Evolutionary conservation across 2,113 vertebrate genomes (phyloP).

Genomic region (Hippocampus zosterae): DNA sequence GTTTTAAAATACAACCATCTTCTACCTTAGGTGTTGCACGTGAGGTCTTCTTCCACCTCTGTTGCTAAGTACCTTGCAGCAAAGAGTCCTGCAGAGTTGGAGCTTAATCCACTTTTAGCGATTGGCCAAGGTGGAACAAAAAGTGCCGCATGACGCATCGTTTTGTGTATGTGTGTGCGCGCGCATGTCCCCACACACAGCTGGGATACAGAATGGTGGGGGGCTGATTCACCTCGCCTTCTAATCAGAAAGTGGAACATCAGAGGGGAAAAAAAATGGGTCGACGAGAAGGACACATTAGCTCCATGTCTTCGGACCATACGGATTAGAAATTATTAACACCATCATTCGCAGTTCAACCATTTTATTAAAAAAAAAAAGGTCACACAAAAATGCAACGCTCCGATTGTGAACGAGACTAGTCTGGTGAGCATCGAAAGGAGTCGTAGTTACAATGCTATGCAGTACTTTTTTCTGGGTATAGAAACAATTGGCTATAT

Average conservation of each 20-base stretch:
- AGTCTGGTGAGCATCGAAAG: too few relatives aligned
- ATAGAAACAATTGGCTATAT: too few relatives aligned
- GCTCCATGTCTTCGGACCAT: neutral
- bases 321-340: neutral
- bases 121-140: slow-evolving; percentile 1
- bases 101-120: slow-evolving; percentile 4
- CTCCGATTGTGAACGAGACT: too few relatives aligned
- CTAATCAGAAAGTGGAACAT: slow-evolving; percentile 1
- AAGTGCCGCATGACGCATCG: slow-evolving; percentile 2
- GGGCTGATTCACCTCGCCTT: slow-evolving; percentile 1
- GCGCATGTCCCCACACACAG: neutral
- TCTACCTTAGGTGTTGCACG: neutral
- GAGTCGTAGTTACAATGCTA: too few relatives aligned
- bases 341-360: neutral
- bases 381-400: too few relatives aligned
- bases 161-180: neutral
- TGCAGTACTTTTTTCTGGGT: too few relatives aligned
- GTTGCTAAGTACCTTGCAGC: neutral
- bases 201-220: neutral
- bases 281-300: neutral
- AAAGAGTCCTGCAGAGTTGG: neutral
- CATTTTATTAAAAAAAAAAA: neutral
- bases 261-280: neutral
- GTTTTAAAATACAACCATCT: neutral
- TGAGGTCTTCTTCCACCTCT: neutral